Evolutionary conservation across 1,140 invertebrate genomes (phyloP), one percentile per base, ranked within the genome.

Genomic region (Colletes latitarsis): DNA sequence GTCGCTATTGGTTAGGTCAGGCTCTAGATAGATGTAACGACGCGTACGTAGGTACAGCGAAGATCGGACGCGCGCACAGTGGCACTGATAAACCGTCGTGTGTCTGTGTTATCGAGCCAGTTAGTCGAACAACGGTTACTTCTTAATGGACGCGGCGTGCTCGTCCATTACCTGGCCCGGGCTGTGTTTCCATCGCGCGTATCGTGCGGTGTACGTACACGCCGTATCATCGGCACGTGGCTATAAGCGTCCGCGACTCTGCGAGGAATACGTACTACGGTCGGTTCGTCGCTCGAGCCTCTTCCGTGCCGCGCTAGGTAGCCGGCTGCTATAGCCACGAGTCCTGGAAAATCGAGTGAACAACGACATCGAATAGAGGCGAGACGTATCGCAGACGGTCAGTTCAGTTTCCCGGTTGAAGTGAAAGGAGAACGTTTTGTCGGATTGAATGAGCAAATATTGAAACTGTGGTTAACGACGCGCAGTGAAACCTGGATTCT

Each of bases 141-240:
- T 87, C 85, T 87, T 87, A 87, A 87, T 86, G 85, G 77, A 82
- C 77, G 86, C 84, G 57, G 63, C 73, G 76, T 77, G 81, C 77
- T 83, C 73, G 84, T 86, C 84, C 79, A 86, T 86, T 86, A 83
- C 77, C 84, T 81, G 67, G 67, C 10, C 75, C 72, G 43, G 71
- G 75, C 52, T 57, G 53, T 79, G 58, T 85, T 67, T 70, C 70
- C 17, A 14, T 57, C 63, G 46, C 69, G 67, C 57, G 58, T 12
- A 64, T 52, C 43, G 43, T 6, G 46, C 66, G 10, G 19, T 9
- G 8, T 60, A 52, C 74, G 55, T 67, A 49, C 81, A 72, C 41
- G 74, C 30, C 30, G 30, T 30, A 30, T 30, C 30, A 78, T 85
- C 69, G 83, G 71, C 83, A 85, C 79, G 84, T 76, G 80, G 64